Evolutionary conservation across 1,140 invertebrate species (phyloP).

Genomic region (Lepidurus packardi): DNA sequence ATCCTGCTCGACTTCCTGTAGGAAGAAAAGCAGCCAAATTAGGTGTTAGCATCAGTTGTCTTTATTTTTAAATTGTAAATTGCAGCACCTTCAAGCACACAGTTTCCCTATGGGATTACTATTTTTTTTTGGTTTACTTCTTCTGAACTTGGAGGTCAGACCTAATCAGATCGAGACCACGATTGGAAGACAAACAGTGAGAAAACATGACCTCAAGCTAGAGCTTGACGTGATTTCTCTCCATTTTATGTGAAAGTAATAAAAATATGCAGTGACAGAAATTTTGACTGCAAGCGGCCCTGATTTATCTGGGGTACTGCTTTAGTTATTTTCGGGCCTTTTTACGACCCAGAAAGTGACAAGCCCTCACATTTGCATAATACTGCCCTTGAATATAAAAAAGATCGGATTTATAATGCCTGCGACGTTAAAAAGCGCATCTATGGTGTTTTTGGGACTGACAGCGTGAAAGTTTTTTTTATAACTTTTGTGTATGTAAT

Average conservation of each 20-base stretch:
- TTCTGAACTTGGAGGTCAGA: not conserved
- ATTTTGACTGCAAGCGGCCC: not conserved
- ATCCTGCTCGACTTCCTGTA: not conserved
- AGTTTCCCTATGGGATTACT: not conserved
- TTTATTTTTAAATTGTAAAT: not conserved
- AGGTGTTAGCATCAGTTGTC: constrained; percentile 10
- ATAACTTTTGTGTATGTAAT: too few species aligned
- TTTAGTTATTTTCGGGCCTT: not conserved
- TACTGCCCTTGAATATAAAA: not conserved
- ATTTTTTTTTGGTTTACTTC: not conserved
- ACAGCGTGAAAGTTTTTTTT: too few species aligned
- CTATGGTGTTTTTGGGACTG: too few species aligned
- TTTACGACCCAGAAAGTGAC: not conserved
- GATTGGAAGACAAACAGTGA: not conserved
- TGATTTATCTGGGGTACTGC: not conserved
- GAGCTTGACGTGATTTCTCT: not conserved
- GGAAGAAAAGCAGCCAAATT: not conserved
- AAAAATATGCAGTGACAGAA: not conserved
- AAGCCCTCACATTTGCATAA: constrained; percentile 4
- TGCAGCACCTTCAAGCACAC: not conserved
- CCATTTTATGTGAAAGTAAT: not conserved
- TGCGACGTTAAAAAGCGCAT: not conserved
- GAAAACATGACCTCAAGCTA: not conserved
- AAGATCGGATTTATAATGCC: not conserved
- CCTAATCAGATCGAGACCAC: not conserved